A percentile compares a stretch with the other conserved stretches of the same genome.
These are phyloP conservation scores for Loxodonta africana DNA, from an alignment of 2,113 vertebrate species.

Conservation along the genomic window DNA sequence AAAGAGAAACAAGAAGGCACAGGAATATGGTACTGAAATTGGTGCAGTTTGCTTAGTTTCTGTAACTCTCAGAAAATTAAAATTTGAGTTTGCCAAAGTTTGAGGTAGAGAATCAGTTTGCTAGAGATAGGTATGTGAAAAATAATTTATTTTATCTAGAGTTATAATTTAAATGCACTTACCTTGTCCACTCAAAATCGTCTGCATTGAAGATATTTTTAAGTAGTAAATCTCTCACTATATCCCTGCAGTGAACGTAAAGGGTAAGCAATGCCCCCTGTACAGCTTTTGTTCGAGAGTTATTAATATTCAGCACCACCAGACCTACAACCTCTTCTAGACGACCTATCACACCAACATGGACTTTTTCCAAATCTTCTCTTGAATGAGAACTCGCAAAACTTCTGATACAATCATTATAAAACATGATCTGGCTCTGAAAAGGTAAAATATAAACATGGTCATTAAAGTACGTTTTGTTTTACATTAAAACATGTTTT, in stretches of 20 bases:
- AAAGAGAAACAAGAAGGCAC: neutral
- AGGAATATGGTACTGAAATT: neutral
- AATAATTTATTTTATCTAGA: neutral
- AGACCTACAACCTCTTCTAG: constrained; percentile 74
- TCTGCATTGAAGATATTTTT: constrained; percentile 74
- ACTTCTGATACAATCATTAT: constrained; percentile 80
- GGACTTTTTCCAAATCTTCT: constrained; percentile 67
- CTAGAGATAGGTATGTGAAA: neutral
- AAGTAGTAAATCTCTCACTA: constrained; percentile 74
- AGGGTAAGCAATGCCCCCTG: constrained; percentile 82
- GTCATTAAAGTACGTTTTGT: neutral
- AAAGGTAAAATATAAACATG: constrained; percentile 45
- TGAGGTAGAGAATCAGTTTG: neutral
- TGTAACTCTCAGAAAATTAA: neutral
- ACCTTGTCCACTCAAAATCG: constrained; percentile 89
- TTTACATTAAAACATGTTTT: constrained; percentile 7
- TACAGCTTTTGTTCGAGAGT: constrained; percentile 72
- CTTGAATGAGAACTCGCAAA: constrained; percentile 74
- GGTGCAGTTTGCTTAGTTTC: neutral
- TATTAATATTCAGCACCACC: constrained; percentile 54
- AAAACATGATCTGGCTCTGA: constrained; percentile 89
- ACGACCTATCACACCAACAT: neutral
- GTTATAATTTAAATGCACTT: neutral
- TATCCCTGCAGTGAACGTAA: constrained; percentile 85
- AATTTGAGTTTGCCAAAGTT: neutral